phyloP scores from a whole-genome alignment of 2,888 invertebrate genomes.

The Tipula helvola region DNA sequence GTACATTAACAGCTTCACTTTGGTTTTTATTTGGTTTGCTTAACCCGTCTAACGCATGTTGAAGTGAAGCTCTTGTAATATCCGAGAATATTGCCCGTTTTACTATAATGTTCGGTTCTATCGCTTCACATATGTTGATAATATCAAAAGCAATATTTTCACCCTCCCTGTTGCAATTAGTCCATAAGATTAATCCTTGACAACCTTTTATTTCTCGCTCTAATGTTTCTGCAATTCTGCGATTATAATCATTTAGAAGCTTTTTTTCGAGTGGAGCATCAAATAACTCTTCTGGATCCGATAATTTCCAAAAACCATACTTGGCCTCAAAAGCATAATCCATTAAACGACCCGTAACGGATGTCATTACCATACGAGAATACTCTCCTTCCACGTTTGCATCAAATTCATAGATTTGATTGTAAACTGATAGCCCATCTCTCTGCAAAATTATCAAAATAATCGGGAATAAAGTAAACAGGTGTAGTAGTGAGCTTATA shows the following conservation, averaged over 20 bases:
- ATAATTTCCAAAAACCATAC: slow-evolving; percentile 50
- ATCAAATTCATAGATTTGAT: slow-evolving; percentile 93
- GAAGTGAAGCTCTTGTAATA: slow-evolving; percentile 75
- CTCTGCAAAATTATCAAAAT: slow-evolving; percentile 43
- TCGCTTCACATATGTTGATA: slow-evolving; percentile 74
- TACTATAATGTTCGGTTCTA: slow-evolving; percentile 57
- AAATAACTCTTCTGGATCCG: slow-evolving; percentile 68
- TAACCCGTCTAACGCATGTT: slow-evolving; percentile 66
- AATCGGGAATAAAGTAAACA: background rate
- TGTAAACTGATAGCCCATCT: slow-evolving; percentile 79
- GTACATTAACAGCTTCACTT: slow-evolving; percentile 88
- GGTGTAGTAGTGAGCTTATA: background rate
- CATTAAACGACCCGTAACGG: slow-evolving; percentile 92
- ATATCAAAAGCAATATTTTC: slow-evolving; percentile 98
- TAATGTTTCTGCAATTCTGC: slow-evolving; percentile 59
- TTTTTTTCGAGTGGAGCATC: slow-evolving; percentile 71
- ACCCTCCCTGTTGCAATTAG: slow-evolving; percentile 99
- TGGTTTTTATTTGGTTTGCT: slow-evolving; percentile 65
- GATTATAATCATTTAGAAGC: slow-evolving; percentile 39
- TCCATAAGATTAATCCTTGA: slow-evolving; percentile 86
- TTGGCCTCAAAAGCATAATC: slow-evolving; percentile 62
- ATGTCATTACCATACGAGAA: slow-evolving; percentile 89
- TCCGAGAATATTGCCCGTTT: slow-evolving; percentile 93
- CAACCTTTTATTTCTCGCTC: slow-evolving; percentile 50
- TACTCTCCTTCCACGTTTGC: slow-evolving; percentile 59